Evolutionary conservation across 2,113 vertebrate species (phyloP).

Genomic region (Carassius carassius): DNA sequence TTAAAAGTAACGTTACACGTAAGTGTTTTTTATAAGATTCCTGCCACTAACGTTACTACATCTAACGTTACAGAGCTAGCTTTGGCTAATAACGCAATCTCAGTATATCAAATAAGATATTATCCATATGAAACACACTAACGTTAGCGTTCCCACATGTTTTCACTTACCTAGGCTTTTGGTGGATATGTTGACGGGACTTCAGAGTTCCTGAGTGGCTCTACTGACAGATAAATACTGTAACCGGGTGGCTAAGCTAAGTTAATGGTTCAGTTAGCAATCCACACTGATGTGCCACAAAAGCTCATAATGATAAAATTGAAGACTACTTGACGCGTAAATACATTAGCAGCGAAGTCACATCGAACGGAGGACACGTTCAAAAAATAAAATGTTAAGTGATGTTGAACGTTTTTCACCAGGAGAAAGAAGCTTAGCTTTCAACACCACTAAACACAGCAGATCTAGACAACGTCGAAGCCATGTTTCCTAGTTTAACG

Average conservation of each 20-base stretch:
- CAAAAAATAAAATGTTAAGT: neutral
- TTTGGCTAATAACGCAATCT: neutral
- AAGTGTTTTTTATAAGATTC: neutral
- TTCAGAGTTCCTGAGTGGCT: neutral
- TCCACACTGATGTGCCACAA: neutral
- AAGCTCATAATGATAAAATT: neutral
- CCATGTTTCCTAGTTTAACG: neutral
- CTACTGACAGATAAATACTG: neutral
- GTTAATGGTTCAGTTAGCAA: conserved; percentile 26
- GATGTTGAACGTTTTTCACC: neutral
- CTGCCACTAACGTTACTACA: neutral
- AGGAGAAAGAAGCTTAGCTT: neutral
- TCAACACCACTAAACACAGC: conserved; percentile 15
- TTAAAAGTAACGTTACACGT: neutral
- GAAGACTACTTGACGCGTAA: neutral
- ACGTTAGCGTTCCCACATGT: neutral
- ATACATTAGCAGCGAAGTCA: conserved; percentile 1
- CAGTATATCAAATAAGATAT: neutral
- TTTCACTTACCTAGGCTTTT: neutral
- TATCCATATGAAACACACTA: neutral
- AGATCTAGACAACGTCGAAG: neutral
- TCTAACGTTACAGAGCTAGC: neutral
- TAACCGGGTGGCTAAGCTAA: conserved; percentile 34
- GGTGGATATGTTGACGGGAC: neutral
- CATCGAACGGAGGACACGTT: neutral